Conservation (phyloP, 1,140 invertebrate genomes). For the Calliphora vicina region DNA sequence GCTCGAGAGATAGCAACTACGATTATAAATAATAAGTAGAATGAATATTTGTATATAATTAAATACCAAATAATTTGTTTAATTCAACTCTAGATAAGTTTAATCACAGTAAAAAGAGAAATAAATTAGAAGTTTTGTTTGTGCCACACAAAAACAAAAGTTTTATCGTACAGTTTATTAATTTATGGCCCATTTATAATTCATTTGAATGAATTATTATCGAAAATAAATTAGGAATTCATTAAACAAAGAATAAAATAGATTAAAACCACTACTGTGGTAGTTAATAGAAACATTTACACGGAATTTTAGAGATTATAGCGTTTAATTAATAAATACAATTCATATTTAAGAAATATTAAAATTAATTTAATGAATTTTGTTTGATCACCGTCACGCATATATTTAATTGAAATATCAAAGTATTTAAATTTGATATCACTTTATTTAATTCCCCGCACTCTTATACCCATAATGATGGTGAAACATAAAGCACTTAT, state of each 20-base stretch:
- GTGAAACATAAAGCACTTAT: too few species aligned
- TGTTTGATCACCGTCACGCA: too few species aligned
- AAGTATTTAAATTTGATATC: too few species aligned
- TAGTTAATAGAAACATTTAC: too few species aligned
- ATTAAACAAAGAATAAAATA: neutral
- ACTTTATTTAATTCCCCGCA: too few species aligned
- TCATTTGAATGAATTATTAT: neutral
- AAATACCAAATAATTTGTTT: constrained; percentile 3
- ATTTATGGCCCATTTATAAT: neutral
- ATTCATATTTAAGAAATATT: too few species aligned
- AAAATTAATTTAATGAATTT: too few species aligned
- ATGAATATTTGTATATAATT: neutral
- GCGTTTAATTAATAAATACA: too few species aligned
- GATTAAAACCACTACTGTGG: too few species aligned
- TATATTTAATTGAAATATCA: too few species aligned
- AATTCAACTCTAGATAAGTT: neutral
- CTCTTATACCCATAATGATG: too few species aligned
- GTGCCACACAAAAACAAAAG: neutral
- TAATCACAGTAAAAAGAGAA: neutral
- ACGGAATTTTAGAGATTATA: too few species aligned
- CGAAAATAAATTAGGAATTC: neutral
- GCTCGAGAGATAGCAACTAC: neutral
- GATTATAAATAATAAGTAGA: neutral
- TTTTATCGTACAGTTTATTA: neutral
- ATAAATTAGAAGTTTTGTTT: neutral